A percentile compares a stretch with the other conserved stretches of the same genome.
Conservation (phyloP, 2,888 invertebrate genomes). For the Apotomis betuletana region DNA sequence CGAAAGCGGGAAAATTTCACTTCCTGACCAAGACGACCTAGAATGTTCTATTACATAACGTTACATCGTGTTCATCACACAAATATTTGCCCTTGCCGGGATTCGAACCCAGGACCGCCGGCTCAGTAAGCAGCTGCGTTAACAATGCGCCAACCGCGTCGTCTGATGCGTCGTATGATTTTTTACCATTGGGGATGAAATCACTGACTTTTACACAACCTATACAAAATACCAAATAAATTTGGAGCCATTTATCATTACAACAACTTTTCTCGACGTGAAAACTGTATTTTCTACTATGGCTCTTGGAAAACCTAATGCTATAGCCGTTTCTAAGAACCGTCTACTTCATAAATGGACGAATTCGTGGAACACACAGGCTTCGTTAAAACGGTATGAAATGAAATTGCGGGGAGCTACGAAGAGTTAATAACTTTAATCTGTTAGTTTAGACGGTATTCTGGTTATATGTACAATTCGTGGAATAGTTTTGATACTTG, state of each 20-base stretch:
- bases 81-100: too few species aligned
- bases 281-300: neutral
- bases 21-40: too few species aligned
- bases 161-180: too few species aligned
- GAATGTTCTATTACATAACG: too few species aligned
- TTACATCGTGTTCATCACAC: too few species aligned
- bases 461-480: neutral
- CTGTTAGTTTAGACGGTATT: neutral
- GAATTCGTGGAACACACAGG: constrained; percentile 18
- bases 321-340: constrained; percentile 25
- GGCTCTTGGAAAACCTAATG: constrained; percentile 18
- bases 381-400: constrained; percentile 2
- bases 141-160: too few species aligned
- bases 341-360: constrained; percentile 14
- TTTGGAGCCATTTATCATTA: neutral
- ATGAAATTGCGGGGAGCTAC: constrained; percentile 25
- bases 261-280: neutral
- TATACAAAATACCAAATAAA: too few species aligned
- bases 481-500: neutral
- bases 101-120: too few species aligned
- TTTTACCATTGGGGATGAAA: too few species aligned
- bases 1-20: too few species aligned
- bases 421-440: constrained; percentile 10
- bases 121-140: too few species aligned
- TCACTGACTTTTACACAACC: too few species aligned